phyloP scores from a whole-genome alignment of 2,113 vertebrate genomes.

The Pituophis catenifer region DNA sequence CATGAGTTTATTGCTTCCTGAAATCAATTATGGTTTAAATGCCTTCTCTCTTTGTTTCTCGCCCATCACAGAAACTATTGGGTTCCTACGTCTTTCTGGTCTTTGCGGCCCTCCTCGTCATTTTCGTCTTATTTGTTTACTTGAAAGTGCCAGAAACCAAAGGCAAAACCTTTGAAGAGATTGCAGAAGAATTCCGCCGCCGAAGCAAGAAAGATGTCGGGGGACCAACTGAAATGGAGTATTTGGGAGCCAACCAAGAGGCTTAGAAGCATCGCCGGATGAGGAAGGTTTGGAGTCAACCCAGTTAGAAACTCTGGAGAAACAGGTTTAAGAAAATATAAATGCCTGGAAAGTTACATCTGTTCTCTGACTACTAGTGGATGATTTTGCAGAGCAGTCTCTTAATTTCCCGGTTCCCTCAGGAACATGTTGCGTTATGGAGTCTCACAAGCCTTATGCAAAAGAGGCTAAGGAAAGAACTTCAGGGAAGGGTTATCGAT shows the following conservation, averaged over 20 bases:
- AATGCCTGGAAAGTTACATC: conserved; percentile 24
- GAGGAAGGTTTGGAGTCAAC: background rate
- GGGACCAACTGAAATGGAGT: conserved; percentile 76
- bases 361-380: background rate
- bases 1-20: background rate
- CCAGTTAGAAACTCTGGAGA: conserved; percentile 11
- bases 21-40: background rate
- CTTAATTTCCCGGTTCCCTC: rapidly evolving
- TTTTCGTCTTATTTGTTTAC: conserved; percentile 81
- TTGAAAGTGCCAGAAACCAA: conserved; percentile 93
- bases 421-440: background rate
- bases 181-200: conserved; percentile 80
- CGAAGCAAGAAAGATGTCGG: conserved; percentile 38
- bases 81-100: conserved; percentile 83
- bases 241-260: conserved; percentile 70
- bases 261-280: conserved; percentile 57
- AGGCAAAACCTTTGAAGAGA: conserved; percentile 91
- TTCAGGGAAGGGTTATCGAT: rapidly evolving
- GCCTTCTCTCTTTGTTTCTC: background rate
- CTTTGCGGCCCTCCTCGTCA: conserved; percentile 81
- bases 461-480: conserved; percentile 12
- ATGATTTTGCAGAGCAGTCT: background rate
- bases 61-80: conserved; percentile 71
- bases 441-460: background rate
- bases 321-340: conserved; percentile 25